Percentiles rank a stretch among this genome's conserved stretches.
Evolutionary conservation across 2,888 invertebrate species (phyloP).

Genomic region (Pheosia tremula): DNA sequence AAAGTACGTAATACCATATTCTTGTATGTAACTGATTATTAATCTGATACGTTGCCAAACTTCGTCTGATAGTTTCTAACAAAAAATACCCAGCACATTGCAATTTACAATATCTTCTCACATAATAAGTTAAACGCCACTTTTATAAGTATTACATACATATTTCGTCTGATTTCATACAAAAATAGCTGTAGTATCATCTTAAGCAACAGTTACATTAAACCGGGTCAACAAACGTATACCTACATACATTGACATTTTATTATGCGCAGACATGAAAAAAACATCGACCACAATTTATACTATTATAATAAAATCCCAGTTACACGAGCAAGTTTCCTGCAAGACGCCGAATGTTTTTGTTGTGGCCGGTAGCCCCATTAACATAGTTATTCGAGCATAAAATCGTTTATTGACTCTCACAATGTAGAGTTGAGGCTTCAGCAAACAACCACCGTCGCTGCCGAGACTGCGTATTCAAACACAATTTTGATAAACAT

Average conservation of each 20-base stretch:
- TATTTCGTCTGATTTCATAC: no score
- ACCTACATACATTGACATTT: slow-evolving; percentile 8
- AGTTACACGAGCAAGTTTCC: slow-evolving; percentile 36
- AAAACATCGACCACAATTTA: slow-evolving; percentile 10
- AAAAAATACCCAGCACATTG: no score
- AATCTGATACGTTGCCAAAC: no score
- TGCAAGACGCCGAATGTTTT: slow-evolving; percentile 56
- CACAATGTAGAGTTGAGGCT: slow-evolving; percentile 47
- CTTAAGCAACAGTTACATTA: neutral
- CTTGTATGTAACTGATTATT: no score
- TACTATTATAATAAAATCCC: slow-evolving; percentile 24
- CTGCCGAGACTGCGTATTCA: neutral
- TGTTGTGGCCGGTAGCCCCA: slow-evolving; percentile 57
- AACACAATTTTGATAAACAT: slow-evolving; percentile 1
- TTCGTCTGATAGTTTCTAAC: no score
- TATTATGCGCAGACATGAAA: slow-evolving; percentile 13
- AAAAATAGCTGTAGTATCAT: neutral
- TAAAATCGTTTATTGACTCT: slow-evolving; percentile 71
- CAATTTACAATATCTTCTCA: no score
- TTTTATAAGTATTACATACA: no score
- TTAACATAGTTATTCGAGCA: slow-evolving; percentile 75
- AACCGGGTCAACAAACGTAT: neutral
- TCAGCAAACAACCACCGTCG: slow-evolving; percentile 40
- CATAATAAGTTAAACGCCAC: no score
- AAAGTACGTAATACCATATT: neutral